Evolutionary conservation across 1,140 invertebrate genomes (phyloP).

Genomic region (Chrysomallon squamiferum): DNA sequence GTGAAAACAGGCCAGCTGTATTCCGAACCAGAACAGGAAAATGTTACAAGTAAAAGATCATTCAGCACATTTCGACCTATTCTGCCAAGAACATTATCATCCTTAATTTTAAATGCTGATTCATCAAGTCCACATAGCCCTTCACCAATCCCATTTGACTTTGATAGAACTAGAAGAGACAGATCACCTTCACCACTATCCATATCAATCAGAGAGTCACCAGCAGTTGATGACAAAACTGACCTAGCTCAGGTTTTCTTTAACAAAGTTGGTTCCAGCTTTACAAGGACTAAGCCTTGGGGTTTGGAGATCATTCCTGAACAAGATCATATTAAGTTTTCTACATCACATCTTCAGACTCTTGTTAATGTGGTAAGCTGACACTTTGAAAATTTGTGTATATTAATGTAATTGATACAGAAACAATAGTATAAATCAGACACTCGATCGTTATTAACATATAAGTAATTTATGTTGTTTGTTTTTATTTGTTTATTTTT

Average conservation of each 20-base stretch:
- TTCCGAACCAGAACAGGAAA: constrained; percentile 5
- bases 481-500: neutral
- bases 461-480: too few relatives aligned
- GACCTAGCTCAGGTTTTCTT: constrained; percentile 88
- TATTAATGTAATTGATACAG: too few relatives aligned
- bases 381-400: too few relatives aligned
- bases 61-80: constrained; percentile 74
- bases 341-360: constrained; percentile 55
- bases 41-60: constrained; percentile 18
- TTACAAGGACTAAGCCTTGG: constrained; percentile 64
- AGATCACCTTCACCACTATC: constrained; percentile 62
- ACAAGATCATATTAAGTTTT: constrained; percentile 61
- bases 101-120: constrained; percentile 70
- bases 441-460: too few relatives aligned
- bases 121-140: constrained; percentile 18
- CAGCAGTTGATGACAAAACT: constrained; percentile 11
- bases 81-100: constrained; percentile 89
- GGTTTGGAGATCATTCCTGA: constrained; percentile 56
- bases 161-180: constrained; percentile 36
- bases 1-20: constrained; percentile 66
- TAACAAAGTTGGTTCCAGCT: constrained; percentile 87
- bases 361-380: constrained; percentile 60
- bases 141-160: constrained; percentile 8
- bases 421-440: too few relatives aligned
- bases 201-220: constrained; percentile 5